Evolutionary conservation across 1,140 invertebrate genomes (phyloP), one percentile per base, ranked within the genome.

Genomic region (Hesperophylax magnus): DNA sequence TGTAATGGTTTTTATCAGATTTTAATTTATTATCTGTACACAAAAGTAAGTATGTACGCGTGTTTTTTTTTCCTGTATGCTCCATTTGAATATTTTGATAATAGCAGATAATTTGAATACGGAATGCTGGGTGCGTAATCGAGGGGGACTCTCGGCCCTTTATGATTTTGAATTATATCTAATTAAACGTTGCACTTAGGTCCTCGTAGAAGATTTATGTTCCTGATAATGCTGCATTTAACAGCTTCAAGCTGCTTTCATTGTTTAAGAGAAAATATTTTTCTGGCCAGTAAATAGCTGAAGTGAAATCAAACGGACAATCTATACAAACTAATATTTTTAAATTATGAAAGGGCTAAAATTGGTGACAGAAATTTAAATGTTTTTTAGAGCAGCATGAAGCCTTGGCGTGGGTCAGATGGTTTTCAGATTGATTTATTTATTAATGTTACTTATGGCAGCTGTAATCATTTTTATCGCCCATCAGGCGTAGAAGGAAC

Each of bases 21-120:
- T 61, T 61, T 22, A 69, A n/a, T 69, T 20, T 31, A 69, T 69
- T 69, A 39, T 69, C 31, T 20, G 34, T 3, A 9, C 17, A 69
- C 65, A 69, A 39, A 60, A 3, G 54, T n/a, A 76, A 9, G 8
- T 60, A 58, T 56, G 6, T 53, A 72, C 18, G 18, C 34, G 6
- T 52, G 34, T 22, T 52, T 52, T 20, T 17, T 56, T 60, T 74
- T 52, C 15, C 20, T 24, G 17, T 17, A 34, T 61, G 54, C 54
- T 76, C 72, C 72, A 58, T 76, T 76, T 58, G 9, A 76, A 76
- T 60, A 76, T 76, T 75, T 75, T 76, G 54, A 76, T 76, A 60
- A 76, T 58, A 34, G 72, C 47, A 58, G 72, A 58, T 72, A 72
- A 72, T 72, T 72, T 72, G 27, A 72, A 72, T 76, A 60, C 18